Base-by-base conservation (phyloP, 2,888 invertebrate species). In the Diabrotica balteata region DNA sequence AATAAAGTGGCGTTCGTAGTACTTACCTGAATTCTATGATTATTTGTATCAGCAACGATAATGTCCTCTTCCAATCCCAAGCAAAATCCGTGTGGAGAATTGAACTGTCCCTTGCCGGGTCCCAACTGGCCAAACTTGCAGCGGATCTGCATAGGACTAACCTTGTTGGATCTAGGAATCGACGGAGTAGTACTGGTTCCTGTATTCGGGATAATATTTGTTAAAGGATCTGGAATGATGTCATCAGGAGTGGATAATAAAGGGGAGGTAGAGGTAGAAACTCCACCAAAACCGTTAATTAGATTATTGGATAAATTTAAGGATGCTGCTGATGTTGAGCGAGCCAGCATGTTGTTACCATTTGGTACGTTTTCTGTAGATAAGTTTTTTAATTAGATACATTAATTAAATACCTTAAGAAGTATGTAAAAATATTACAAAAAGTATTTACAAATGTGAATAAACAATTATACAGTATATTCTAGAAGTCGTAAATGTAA, bases 81-180 rank as follows among this genome's bases (percentile, higher is more conserved):
- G 81, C 97, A 98, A 84, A 98, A 98, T 55, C 97, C 97, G 84
- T 98, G 97, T 0, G 97, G 97, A 0, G 97, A 97, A 85, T 96
- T 97, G 80, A 98, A 97, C 85, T 97, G 97, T 22, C 95, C 94
- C 82, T 95, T 95, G 71, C 93, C 93, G 44, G 95, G 93, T 44
- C 97, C 97, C 73, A 97, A 87, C 77, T 95, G 95, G 9, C 97
- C 97, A 84, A 97, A 97, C 85, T 97, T 97, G 85, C 93, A 94
- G 61, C 94, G 88, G 75, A 94, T 93, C 82, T 94, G 93, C 94
- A 94, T 94, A 1, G 93, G 91, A 43, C 92, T 91, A 53, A 93
- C 90, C 83, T 93, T 93, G 71, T 89, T 90, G 44, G 89, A 88
- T 59, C 91, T 89, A 10, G 80, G 77, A 7, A 80, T 74, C 52